A percentile compares a stretch with the other conserved stretches of the same genome.
These are phyloP conservation scores for Lysandra bellargus DNA, from an alignment of 2,888 invertebrate genomes.

Conservation along the genomic window DNA sequence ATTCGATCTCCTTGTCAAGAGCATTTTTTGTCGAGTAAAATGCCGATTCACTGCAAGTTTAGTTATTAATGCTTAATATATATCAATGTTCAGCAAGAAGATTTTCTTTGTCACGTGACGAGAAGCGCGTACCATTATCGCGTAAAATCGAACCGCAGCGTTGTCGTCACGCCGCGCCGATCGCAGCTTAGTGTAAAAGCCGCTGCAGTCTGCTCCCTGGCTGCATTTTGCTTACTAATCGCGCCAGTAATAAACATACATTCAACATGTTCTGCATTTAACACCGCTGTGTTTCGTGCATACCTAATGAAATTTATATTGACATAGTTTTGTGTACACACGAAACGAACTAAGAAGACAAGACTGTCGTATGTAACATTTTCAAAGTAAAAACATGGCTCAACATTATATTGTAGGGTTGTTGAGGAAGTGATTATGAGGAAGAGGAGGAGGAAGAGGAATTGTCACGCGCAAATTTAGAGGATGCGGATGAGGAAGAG, in stretches of 20 bases:
- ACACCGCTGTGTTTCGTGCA: constrained; percentile 16
- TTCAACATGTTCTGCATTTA: constrained; percentile 21
- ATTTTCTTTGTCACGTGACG: not conserved
- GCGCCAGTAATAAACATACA: constrained; percentile 23
- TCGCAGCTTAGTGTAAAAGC: not conserved
- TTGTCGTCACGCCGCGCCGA: not conserved
- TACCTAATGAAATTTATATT: constrained; percentile 19
- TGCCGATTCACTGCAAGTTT: too few species aligned
- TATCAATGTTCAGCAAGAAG: too few species aligned
- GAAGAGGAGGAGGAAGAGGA: too few species aligned
- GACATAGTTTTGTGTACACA: not conserved
- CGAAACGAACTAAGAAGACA: not conserved
- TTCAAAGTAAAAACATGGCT: not conserved
- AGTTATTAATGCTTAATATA: too few species aligned
- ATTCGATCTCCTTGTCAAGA: not conserved
- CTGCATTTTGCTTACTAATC: constrained; percentile 19
- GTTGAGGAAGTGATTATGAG: too few species aligned
- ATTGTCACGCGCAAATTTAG: too few species aligned
- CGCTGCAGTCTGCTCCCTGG: not conserved
- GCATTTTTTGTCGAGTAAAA: not conserved
- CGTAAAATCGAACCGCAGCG: not conserved
- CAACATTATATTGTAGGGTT: too few species aligned
- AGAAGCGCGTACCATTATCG: too few species aligned
- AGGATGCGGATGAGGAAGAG: too few species aligned
- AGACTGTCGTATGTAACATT: not conserved